phyloP scores from a whole-genome alignment of 2,113 vertebrate genomes.

The Semnornis frantzii region DNA sequence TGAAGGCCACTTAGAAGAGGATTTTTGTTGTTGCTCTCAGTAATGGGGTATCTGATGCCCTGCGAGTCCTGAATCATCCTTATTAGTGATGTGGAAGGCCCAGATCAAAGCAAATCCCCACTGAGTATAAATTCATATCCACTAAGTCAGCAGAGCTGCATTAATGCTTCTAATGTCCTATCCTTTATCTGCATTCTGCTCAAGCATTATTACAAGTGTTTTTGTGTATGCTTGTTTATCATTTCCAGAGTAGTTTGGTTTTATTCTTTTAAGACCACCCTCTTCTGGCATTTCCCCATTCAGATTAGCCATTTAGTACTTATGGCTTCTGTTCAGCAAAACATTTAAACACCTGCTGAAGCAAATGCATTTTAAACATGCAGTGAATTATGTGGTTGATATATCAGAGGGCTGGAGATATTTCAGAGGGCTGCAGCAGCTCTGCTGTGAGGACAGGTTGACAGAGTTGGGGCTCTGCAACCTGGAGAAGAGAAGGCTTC shows the following conservation, averaged over 20 bases:
- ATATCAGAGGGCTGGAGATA: not conserved
- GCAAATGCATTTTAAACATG: conserved; percentile 15
- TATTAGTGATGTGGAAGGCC: not conserved
- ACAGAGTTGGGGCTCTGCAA: too few relatives aligned
- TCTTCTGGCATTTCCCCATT: conserved; percentile 15
- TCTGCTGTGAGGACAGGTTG: too few relatives aligned
- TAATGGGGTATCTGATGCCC: not conserved
- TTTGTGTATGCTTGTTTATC: conserved; percentile 6
- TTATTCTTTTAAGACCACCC: conserved; percentile 1
- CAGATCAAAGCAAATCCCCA: not conserved
- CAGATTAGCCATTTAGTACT: conserved; percentile 12
- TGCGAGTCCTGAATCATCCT: not conserved
- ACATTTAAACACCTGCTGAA: not conserved
- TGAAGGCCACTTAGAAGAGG: not conserved
- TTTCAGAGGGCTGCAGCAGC: too few relatives aligned
- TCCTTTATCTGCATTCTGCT: not conserved
- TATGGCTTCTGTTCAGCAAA: conserved; percentile 42
- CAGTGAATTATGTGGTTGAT: not conserved
- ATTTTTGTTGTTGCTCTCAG: not conserved
- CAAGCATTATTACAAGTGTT: not conserved
- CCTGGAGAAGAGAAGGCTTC: too few relatives aligned
- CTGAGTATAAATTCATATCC: not conserved
- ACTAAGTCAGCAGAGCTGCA: not conserved
- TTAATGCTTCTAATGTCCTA: not conserved
- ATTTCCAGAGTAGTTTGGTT: conserved; percentile 13